These are phyloP conservation scores for Lycodopsis pacificus DNA, from an alignment of 2,797 vertebrate genomes.

Conservation along the genomic window DNA sequence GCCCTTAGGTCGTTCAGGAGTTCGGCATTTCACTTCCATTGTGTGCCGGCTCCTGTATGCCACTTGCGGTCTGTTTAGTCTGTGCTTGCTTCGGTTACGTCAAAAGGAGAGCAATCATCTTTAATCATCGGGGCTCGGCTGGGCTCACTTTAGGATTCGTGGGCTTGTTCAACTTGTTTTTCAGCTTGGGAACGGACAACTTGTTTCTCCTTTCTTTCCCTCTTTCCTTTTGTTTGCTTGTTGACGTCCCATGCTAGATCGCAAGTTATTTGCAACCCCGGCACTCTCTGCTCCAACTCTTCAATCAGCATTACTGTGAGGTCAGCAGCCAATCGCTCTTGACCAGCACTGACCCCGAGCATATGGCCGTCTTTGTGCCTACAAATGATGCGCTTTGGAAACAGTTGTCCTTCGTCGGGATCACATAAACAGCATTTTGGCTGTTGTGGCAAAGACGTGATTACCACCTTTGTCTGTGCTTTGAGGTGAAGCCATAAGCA, in stretches of 20 bases:
- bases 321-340: conserved; percentile 28
- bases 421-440: conserved; percentile 40
- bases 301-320: conserved; percentile 23
- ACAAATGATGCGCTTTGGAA: conserved; percentile 24
- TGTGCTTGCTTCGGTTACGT: conserved; percentile 52
- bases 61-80: conserved; percentile 66
- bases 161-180: conserved; percentile 57
- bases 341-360: conserved; percentile 15
- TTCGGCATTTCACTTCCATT: conserved; percentile 68
- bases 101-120: conserved; percentile 56
- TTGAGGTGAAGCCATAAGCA: conserved; percentile 9
- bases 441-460: conserved; percentile 14
- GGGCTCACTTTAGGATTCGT: conserved; percentile 37
- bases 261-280: conserved; percentile 20
- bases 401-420: not conserved
- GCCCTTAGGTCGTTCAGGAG: conserved; percentile 53
- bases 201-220: conserved; percentile 5
- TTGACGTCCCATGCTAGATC: conserved; percentile 19
- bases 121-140: conserved; percentile 62
- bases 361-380: not conserved
- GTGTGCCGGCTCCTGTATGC: conserved; percentile 54
- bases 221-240: conserved; percentile 26
- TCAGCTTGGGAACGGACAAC: conserved; percentile 23
- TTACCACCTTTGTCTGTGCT: conserved; percentile 19
- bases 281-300: not conserved